Evolutionary conservation across 2,797 vertebrate genomes (phyloP), one percentile per base, ranked within the genome.

Genomic region (Catostomus latipinnis): DNA sequence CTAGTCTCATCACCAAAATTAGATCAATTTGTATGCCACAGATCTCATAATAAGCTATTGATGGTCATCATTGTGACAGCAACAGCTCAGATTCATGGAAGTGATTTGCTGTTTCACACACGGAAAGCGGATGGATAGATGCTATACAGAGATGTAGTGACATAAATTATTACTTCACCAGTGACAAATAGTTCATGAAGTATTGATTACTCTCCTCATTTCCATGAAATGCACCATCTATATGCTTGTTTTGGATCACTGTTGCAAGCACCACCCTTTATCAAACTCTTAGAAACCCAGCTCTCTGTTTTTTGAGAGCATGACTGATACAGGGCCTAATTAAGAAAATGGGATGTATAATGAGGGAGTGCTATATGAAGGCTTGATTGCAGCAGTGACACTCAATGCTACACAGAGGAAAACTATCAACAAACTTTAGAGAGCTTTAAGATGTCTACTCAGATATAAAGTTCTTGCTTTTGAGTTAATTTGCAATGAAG

Each of bases 141-240:
- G 34, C 34, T 34, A 3, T 34, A 34, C 34, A 34, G 34, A 34
- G 34, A 34, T 34, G 2, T 34, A 34, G 34, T 34, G 34, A 69
- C 81, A 82, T 67, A 49, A 78, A 80, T 76, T 76, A 77, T 82
- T 76, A 62, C 70, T 77, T 73, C 53, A 66, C 10, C 57, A 76
- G 57, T 65, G 66, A 76, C 68, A 76, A 70, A 77, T 74, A 82
- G 72, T 72, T 80, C 49, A 80, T 76, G 68, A 84, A 78, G 52
- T 70, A 82, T 62, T 56, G 57, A 73, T 69, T 16, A 68, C 46
- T 68, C 68, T 12, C 73, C 16, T 76, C 67, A 61, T 79, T 81
- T 78, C 61, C 34, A 65, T 67, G 50, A 74, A 71, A 71, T 22
- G 5, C 66, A 69, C 50, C 63, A 58, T 76, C 78, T 61, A 4